Evolutionary conservation across 2,888 invertebrate species (phyloP), one percentile per base, ranked within the genome.

Genomic region (Flabesymbios commensalis): DNA sequence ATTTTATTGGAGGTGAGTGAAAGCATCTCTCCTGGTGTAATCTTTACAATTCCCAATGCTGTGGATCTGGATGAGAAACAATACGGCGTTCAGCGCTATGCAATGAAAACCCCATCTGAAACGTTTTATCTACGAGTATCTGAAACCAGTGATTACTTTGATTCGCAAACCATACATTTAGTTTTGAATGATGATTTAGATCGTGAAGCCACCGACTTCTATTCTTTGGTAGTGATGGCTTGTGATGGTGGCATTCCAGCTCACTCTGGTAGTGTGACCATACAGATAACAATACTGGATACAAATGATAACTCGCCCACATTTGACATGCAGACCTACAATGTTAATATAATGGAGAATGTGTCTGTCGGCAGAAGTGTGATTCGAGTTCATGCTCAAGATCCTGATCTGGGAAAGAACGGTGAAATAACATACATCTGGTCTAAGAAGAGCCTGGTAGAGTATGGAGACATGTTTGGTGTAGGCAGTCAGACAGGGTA

Each of bases 361-460:
- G 64, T 63, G 31, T 59, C 58, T 26, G 47, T 55, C 4, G 57
- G 65, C 1, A 3, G 45, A 3, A 53, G 32, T 5, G 51, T 70
- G 2, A 26, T 58, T n/a, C 53, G 52, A 10, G 62, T 72, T 3
- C 53, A 62, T n/a, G 72, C 72, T 14, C 53, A 54, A 2, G 72
- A 72, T 47, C 32, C 22, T 17, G 72, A 72, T 58, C 53, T 55
- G n/a, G 72, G 68, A 2, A 4, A 42, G 7, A 68, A 72, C 39
- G 71, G 67, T 2, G 52, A 67, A 26, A 60, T 72, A n/a, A 28
- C 39, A n/a, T 72, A 71, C 56, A 42, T 61, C 17, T 65, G 71
- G 31, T 64, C 68, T 4, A 24, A 39, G 7, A 57, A 61, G 24
- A 71, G 67, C 2, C 33, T 52, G 31, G 39, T 33, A 2, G 41